Conservation (phyloP, 2,888 invertebrate genomes). For the Heliconius ismenius region DNA sequence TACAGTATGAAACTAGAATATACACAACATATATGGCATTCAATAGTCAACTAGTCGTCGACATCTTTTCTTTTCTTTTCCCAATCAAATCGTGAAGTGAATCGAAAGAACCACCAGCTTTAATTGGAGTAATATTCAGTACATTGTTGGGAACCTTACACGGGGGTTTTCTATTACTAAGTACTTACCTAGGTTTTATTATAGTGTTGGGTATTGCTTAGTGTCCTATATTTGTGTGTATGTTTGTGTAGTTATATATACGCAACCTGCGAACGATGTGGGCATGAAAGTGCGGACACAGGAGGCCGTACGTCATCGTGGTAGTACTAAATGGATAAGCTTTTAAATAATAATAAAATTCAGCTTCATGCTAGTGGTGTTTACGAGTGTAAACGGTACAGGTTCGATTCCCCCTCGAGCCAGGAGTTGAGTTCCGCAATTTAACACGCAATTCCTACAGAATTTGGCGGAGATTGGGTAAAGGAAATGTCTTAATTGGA, state of each 20-base stretch:
- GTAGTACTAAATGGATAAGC: neutral
- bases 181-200: neutral
- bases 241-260: neutral
- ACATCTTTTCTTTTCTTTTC: constrained; percentile 21
- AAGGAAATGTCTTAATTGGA: too few species aligned
- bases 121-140: constrained; percentile 16
- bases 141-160: constrained; percentile 19
- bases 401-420: too few species aligned
- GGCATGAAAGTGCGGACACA: constrained; percentile 19
- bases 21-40: neutral
- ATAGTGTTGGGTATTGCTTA: neutral
- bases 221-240: neutral
- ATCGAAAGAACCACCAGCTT: constrained; percentile 9
- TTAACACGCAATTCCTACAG: too few species aligned
- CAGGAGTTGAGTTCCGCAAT: too few species aligned
- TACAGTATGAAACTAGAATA: neutral
- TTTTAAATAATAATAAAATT: too few species aligned
- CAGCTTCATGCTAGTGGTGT: too few species aligned
- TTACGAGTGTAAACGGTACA: too few species aligned
- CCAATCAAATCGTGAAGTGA: constrained; percentile 23
- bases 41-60: neutral
- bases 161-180: neutral
- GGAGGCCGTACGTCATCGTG: constrained; percentile 8
- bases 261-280: neutral
- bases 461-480: too few species aligned